phyloP scores from a whole-genome alignment of 2,888 invertebrate species.

The Lamellibrachia satsuma region DNA sequence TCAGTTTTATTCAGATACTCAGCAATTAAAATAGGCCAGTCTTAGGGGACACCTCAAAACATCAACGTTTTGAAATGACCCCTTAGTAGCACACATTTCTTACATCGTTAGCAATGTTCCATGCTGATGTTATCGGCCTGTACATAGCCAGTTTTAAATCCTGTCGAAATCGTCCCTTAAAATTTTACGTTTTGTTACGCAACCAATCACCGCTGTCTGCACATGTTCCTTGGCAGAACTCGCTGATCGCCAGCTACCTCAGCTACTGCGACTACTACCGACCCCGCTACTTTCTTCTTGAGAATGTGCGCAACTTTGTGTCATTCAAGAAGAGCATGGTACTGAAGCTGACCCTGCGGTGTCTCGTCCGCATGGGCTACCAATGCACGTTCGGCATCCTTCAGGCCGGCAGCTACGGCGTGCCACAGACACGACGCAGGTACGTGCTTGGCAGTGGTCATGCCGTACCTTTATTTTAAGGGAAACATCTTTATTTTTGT shows the following conservation, averaged over 20 bases:
- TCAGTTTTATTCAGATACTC: too few relatives aligned
- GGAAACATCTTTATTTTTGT: background rate
- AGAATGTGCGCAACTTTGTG: constrained; percentile 87
- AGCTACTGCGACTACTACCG: constrained; percentile 87
- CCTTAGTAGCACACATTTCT: too few relatives aligned
- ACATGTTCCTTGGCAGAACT: constrained; percentile 70
- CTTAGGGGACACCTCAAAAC: too few relatives aligned
- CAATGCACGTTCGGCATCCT: constrained; percentile 87
- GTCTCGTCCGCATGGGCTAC: constrained; percentile 84
- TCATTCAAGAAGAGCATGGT: constrained; percentile 84
- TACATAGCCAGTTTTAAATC: too few relatives aligned
- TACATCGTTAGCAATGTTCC: too few relatives aligned
- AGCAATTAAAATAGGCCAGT: too few relatives aligned
- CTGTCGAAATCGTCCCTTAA: background rate
- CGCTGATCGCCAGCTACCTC: constrained; percentile 81
- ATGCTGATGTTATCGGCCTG: too few relatives aligned
- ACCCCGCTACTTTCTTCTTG: constrained; percentile 83
- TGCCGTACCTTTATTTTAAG: too few relatives aligned
- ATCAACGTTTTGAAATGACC: too few relatives aligned
- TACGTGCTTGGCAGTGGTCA: constrained; percentile 45
- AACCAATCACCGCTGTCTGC: background rate
- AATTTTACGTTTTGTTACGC: constrained; percentile 18
- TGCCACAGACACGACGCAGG: constrained; percentile 82
- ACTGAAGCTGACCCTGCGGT: constrained; percentile 79
- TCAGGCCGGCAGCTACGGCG: constrained; percentile 86